Evolutionary conservation across 1,140 invertebrate genomes (phyloP).

Genomic region (Caenorhabditis tropicalis): DNA sequence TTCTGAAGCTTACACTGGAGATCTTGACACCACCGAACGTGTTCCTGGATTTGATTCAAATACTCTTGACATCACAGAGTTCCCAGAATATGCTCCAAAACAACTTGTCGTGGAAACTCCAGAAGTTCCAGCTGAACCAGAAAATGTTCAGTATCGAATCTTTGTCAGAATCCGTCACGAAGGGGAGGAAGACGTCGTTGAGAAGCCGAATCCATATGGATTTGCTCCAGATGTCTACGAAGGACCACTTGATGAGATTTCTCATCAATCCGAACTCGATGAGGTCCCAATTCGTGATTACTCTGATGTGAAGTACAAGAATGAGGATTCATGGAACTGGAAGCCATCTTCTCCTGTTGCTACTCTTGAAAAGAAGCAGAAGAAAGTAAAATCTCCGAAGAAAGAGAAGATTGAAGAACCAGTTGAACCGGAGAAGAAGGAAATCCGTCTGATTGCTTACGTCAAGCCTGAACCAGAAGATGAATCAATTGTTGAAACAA

Average conservation of each 20-base stretch:
- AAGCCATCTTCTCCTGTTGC: neutral
- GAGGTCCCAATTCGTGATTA: conserved; percentile 15
- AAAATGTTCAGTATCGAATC: neutral
- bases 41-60: neutral
- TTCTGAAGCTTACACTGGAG: conserved; percentile 33
- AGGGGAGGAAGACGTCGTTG: conserved; percentile 53
- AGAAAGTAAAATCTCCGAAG: conserved; percentile 36
- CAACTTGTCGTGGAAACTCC: neutral
- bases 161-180: conserved; percentile 18
- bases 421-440: neutral
- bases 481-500: neutral
- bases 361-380: conserved; percentile 23
- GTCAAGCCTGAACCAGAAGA: neutral
- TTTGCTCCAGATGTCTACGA: neutral
- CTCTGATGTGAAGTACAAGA: too few species aligned
- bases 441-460: neutral
- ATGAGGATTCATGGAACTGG: too few species aligned
- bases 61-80: neutral
- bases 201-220: conserved; percentile 42
- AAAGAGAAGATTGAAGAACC: conserved; percentile 12
- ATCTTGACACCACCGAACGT: neutral
- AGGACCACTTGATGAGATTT: conserved; percentile 25
- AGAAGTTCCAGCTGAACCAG: neutral
- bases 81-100: neutral
- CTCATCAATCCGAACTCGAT: conserved; percentile 46